Evolutionary conservation across 1,140 invertebrate species (phyloP).

Genomic region (Anoplophora glabripennis): DNA sequence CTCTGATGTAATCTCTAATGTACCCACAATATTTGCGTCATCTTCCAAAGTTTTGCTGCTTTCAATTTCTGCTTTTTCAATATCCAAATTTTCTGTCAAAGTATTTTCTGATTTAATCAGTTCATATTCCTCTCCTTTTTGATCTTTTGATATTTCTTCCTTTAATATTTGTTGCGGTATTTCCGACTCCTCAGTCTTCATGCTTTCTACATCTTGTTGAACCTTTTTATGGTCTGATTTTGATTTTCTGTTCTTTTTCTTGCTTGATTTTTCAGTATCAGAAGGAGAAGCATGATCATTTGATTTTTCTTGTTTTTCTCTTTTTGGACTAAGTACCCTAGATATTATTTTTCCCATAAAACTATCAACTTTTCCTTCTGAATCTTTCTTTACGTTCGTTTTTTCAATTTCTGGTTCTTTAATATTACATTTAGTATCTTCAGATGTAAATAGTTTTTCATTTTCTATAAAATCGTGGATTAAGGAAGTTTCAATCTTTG

Average conservation of each 20-base stretch:
- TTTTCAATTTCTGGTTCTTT: background rate
- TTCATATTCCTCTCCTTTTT: background rate
- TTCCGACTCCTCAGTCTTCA: background rate
- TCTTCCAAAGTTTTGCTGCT: too few relatives aligned
- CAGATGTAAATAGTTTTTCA: background rate
- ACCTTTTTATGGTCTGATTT: background rate
- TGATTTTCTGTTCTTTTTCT: constrained; percentile 14
- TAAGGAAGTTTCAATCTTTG: too few relatives aligned
- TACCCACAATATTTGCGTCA: too few relatives aligned
- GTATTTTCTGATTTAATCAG: background rate
- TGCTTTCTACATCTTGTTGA: constrained; percentile 1
- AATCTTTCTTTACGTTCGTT: background rate
- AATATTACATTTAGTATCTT: background rate
- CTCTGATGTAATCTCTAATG: too few relatives aligned
- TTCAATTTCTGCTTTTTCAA: too few relatives aligned
- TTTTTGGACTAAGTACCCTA: background rate
- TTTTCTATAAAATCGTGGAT: background rate
- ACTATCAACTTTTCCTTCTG: background rate
- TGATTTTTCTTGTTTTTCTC: background rate
- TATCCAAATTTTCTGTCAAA: too few relatives aligned
- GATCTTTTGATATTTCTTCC: constrained; percentile 1
- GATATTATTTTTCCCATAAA: background rate
- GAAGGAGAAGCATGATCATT: background rate
- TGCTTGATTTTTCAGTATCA: background rate
- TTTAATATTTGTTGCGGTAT: background rate